Percentiles rank a stretch among this genome's conserved stretches.
These are phyloP conservation scores for Malthinus seriepunctatus DNA, from an alignment of 2,888 invertebrate species.

Conservation along the genomic window DNA sequence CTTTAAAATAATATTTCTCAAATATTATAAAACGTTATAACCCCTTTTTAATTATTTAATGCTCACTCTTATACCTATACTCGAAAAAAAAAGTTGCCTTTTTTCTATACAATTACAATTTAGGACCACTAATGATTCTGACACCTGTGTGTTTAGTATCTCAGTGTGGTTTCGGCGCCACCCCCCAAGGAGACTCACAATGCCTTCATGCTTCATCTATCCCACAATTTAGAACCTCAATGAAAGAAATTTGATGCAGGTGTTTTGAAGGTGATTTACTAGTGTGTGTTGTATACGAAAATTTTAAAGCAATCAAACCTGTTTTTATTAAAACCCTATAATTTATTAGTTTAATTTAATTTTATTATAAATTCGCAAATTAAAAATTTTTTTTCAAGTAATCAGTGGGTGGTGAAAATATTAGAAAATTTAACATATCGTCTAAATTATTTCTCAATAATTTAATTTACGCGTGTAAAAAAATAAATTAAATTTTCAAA, in stretches of 20 bases:
- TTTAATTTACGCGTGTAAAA: neutral
- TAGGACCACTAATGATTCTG: conserved; percentile 39
- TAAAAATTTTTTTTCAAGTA: no score
- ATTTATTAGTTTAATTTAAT: neutral
- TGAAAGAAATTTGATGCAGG: conserved; percentile 38
- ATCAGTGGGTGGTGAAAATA: no score
- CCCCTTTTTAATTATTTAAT: no score
- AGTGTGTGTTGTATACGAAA: neutral
- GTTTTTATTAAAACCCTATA: neutral
- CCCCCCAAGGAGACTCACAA: conserved; percentile 44
- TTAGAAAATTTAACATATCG: no score
- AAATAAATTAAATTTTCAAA: neutral
- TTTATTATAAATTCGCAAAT: no score
- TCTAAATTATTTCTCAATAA: no score
- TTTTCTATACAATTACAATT: neutral
- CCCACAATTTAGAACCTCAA: conserved; percentile 15
- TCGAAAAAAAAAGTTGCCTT: no score
- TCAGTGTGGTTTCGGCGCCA: conserved; percentile 45
- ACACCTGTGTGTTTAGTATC: conserved; percentile 44
- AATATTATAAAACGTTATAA: no score
- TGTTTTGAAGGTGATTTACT: conserved; percentile 40
- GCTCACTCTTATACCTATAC: no score
- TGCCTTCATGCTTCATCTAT: conserved; percentile 12
- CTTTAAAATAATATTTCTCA: no score
- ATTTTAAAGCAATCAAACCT: neutral